Evolutionary conservation across 2,888 invertebrate species (phyloP).

Genomic region (Lasioglossum villosulum): DNA sequence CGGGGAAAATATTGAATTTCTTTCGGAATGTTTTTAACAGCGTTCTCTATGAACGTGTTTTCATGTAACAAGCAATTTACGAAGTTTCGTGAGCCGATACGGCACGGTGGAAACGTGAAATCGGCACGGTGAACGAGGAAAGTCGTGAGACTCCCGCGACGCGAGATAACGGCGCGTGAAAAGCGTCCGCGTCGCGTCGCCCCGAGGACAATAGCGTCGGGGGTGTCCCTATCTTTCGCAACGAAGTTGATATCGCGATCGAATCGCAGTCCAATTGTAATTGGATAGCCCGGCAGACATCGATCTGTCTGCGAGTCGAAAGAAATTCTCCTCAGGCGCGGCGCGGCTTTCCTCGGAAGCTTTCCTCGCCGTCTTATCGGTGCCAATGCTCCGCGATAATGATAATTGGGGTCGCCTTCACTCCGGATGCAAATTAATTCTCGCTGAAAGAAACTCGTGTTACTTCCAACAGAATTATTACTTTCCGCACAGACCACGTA

Average conservation of each 20-base stretch:
- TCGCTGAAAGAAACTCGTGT: not conserved
- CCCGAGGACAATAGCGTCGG: conserved; percentile 64
- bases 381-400: conserved; percentile 42
- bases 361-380: conserved; percentile 38
- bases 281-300: conserved; percentile 62
- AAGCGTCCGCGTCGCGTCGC: conserved; percentile 54
- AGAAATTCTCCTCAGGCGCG: conserved; percentile 13
- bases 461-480: not conserved
- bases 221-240: conserved; percentile 62
- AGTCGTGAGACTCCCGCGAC: conserved; percentile 37
- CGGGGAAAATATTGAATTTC: not conserved
- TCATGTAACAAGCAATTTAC: not conserved
- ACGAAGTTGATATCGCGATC: conserved; percentile 69
- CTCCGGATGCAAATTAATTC: not conserved
- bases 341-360: not conserved
- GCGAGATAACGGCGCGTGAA: conserved; percentile 62
- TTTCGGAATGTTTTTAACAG: not conserved
- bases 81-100: not conserved
- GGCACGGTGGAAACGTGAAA: conserved; percentile 1
- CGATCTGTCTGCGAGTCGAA: conserved; percentile 19
- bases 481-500: not conserved
- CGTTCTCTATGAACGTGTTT: not conserved
- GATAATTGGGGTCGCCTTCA: conserved; percentile 28
- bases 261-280: conserved; percentile 71
- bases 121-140: conserved; percentile 23